A percentile compares a stretch with the other conserved stretches of the same genome.
These are phyloP conservation scores for Altica lythri DNA, from an alignment of 2,888 invertebrate genomes.

Conservation along the genomic window DNA sequence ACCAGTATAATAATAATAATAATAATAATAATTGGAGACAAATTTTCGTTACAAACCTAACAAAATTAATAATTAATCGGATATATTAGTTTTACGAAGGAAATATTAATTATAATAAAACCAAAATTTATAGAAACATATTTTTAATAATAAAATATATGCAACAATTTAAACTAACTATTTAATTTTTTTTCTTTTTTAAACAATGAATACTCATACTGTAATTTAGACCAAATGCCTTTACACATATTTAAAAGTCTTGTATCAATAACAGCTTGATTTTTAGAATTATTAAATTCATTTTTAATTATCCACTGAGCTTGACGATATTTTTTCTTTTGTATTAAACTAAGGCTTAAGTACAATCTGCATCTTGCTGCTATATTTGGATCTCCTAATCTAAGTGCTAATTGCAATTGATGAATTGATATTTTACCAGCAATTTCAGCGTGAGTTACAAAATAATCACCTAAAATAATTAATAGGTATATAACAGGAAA, in stretches of 20 bases:
- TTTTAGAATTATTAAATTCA: slow-evolving; percentile 60
- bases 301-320: slow-evolving; percentile 67
- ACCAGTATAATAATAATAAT: too few species aligned
- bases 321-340: slow-evolving; percentile 70
- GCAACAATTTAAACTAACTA: too few species aligned
- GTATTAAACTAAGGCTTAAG: slow-evolving; percentile 85
- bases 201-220: slow-evolving; percentile 60
- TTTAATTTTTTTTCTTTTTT: background rate
- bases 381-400: slow-evolving; percentile 80
- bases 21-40: too few species aligned
- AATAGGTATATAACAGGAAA: too few species aligned
- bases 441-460: slow-evolving; percentile 77
- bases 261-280: slow-evolving; percentile 59
- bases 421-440: slow-evolving; percentile 86
- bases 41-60: too few species aligned
- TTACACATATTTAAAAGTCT: slow-evolving; percentile 79
- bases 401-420: slow-evolving; percentile 80
- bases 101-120: too few species aligned
- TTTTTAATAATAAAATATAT: too few species aligned
- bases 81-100: too few species aligned
- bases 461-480: slow-evolving; percentile 72
- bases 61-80: too few species aligned
- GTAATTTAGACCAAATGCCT: slow-evolving; percentile 84
- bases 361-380: slow-evolving; percentile 85
- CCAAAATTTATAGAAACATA: too few species aligned